A percentile compares a stretch with the other conserved stretches of the same genome.
phyloP scores from a whole-genome alignment of 2,888 invertebrate genomes.

The Trachelus tabidus region DNA sequence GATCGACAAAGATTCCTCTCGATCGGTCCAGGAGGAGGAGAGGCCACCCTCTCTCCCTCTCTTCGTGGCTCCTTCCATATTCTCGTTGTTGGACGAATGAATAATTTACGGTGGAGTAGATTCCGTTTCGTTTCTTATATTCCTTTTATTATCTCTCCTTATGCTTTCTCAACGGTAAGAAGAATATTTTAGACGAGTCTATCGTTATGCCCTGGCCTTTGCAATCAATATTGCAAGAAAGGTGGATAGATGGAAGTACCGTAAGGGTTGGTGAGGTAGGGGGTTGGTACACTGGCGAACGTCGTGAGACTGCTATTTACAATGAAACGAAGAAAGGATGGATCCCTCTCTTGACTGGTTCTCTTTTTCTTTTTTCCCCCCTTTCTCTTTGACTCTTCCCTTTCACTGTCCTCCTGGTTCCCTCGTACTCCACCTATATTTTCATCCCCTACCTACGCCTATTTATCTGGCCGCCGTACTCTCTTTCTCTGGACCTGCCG shows the following conservation, averaged over 20 bases:
- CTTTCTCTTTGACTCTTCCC: constrained; percentile 7
- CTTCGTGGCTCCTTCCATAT: not conserved
- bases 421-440: not conserved
- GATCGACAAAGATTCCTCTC: not conserved
- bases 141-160: not conserved
- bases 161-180: not conserved
- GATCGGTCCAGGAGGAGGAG: not conserved
- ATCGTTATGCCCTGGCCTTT: constrained; percentile 44
- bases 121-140: not conserved
- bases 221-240: constrained; percentile 61
- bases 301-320: constrained; percentile 47
- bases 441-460: constrained; percentile 11
- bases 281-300: constrained; percentile 31
- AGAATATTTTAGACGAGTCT: constrained; percentile 28
- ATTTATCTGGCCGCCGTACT: constrained; percentile 9
- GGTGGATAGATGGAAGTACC: constrained; percentile 34
- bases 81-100: not conserved
- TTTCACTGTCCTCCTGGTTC: constrained; percentile 4
- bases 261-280: constrained; percentile 25
- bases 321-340: constrained; percentile 52
- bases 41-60: no score
- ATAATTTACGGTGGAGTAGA: not conserved
- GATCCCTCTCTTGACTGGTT: constrained; percentile 28
- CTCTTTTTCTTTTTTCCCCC: constrained; percentile 3
- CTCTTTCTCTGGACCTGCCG: constrained; percentile 2